Percentiles rank a stretch among this genome's conserved stretches.
Evolutionary conservation across 2,888 invertebrate species (phyloP).

Genomic region (Congeria kusceri): DNA sequence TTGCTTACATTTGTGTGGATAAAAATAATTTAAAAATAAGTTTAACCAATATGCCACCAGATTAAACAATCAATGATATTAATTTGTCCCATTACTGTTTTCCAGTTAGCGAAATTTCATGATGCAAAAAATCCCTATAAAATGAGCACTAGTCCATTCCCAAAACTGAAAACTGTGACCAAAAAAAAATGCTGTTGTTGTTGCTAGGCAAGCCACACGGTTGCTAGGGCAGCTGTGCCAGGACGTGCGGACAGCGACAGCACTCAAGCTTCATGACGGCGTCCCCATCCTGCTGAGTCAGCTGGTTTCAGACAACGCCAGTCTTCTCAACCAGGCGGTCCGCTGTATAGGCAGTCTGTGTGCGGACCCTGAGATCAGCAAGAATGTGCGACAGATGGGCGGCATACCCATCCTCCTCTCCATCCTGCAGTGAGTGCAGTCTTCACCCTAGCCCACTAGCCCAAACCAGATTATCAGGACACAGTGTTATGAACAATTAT

Average conservation of each 20-base stretch:
- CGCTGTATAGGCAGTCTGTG: slow-evolving; percentile 86
- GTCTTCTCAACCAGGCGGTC: slow-evolving; percentile 85
- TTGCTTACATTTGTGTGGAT: no score
- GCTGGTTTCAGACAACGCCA: slow-evolving; percentile 84
- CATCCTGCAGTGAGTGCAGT: slow-evolving; percentile 83
- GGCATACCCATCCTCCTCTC: slow-evolving; percentile 85
- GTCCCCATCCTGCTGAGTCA: slow-evolving; percentile 84
- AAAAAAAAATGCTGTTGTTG: no score
- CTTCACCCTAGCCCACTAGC: no score
- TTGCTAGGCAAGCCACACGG: slow-evolving; percentile 81
- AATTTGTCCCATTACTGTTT: no score
- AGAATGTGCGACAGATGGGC: slow-evolving; percentile 85
- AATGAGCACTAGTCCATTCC: no score
- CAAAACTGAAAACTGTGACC: no score
- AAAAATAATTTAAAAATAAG: no score
- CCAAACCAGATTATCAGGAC: no score
- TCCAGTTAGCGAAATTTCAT: not conserved
- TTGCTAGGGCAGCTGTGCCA: slow-evolving; percentile 81
- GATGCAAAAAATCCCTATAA: not conserved
- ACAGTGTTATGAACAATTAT: no score
- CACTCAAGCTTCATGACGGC: slow-evolving; percentile 83
- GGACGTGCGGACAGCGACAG: slow-evolving; percentile 80
- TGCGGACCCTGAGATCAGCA: slow-evolving; percentile 84
- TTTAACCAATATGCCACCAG: no score
- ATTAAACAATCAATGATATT: no score